Evolutionary conservation across 2,797 vertebrate genomes (phyloP), one percentile per base, ranked within the genome.

Genomic region (Morus bassanus): DNA sequence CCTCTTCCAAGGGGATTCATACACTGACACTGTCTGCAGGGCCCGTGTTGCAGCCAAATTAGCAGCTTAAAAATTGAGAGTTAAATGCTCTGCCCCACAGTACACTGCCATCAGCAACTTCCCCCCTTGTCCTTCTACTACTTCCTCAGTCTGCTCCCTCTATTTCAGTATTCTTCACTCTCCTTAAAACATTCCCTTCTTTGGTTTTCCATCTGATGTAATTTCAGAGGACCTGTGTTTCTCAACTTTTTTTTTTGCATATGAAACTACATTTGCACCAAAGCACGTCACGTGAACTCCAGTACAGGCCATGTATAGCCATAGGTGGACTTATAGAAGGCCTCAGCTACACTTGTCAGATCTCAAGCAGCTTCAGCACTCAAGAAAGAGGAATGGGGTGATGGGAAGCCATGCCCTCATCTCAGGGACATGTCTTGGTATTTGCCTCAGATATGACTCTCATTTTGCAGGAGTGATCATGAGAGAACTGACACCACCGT

Each of bases 51-150:
- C 28, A 72, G 61, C 28, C 43, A 68, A n/a, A 8, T 39, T 7
- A 61, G 11, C 48, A 70, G 35, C 43, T 77, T 74, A 45, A 68
- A 78, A 79, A 45, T 56, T 7, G 56, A 72, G 30, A 88, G 22
- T 67, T 28, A 72, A 54, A 35, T 18, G 27, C 13, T 63, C 59
- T 59, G 54, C 14, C 39, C 7, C 4, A 5, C 0, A 0, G 21
- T 7, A 51, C 0, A 0, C 35, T 31, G 51, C 27, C 30, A 46
- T 7, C 22, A 9, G 53, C n/a, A 64, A 11, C 50, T n/a, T 25
- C 11, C 25, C 25, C 2, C 18, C 35, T 27, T 7, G 5, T 51
- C 39, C 35, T 31, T 78, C n/a, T 39, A 39, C 37, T 35, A 25
- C 23, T 37, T 72, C 11, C 18, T 35, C 30, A 21, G 6, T 21